These are phyloP conservation scores for Deilephila elpenor DNA, from an alignment of 2,888 invertebrate species.

Conservation along the genomic window DNA sequence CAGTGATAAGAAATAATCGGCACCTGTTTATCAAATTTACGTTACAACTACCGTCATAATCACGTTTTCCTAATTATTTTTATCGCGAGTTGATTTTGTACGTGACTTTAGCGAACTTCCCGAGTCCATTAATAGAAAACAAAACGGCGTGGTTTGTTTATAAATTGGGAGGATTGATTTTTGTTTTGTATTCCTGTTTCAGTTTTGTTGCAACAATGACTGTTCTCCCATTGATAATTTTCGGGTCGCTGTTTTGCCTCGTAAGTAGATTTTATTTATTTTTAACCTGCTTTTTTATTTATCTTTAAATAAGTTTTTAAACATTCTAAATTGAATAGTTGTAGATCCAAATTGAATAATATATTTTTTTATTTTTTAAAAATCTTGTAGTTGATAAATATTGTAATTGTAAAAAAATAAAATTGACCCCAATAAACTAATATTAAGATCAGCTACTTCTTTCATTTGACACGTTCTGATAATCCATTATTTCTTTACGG, in stretches of 20 bases:
- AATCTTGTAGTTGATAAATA: too few relatives aligned
- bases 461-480: too few relatives aligned
- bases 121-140: conserved; percentile 39
- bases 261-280: conserved; percentile 50
- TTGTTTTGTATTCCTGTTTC: conserved; percentile 35
- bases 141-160: conserved; percentile 39
- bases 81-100: conserved; percentile 51
- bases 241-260: conserved; percentile 47
- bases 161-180: conserved; percentile 39
- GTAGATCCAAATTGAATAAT: too few relatives aligned
- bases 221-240: conserved; percentile 47
- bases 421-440: too few relatives aligned
- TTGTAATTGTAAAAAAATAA: too few relatives aligned
- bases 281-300: conserved; percentile 35
- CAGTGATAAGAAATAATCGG: conserved; percentile 5
- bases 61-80: conserved; percentile 47
- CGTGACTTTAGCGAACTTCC: conserved; percentile 57
- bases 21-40: neutral
- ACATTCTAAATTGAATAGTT: too few relatives aligned
- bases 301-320: too few relatives aligned
- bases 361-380: too few relatives aligned
- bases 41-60: conserved; percentile 25
- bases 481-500: too few relatives aligned
- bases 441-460: too few relatives aligned
- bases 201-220: conserved; percentile 46